A percentile compares a stretch with the other conserved stretches of the same genome.
phyloP scores from a whole-genome alignment of 2,888 invertebrate genomes.

The Homarus gammarus region DNA sequence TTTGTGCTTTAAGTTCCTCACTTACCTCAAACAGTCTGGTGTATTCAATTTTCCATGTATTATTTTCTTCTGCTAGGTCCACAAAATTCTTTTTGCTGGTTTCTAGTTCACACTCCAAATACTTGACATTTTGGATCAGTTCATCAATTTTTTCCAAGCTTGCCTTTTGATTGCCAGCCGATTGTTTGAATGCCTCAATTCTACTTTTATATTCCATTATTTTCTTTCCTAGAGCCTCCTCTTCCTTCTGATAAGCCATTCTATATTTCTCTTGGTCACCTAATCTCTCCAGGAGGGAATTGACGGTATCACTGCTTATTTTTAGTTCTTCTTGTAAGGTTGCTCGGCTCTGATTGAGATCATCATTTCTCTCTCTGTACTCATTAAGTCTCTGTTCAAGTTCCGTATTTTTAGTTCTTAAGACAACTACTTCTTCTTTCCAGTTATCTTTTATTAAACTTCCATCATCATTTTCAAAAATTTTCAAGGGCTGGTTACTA shows the following conservation, averaged over 20 bases:
- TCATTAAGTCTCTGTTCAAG: background rate
- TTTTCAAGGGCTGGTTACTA: background rate
- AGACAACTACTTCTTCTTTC: background rate
- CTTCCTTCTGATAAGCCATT: constrained; percentile 25
- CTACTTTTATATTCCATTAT: constrained; percentile 1
- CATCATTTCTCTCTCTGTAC: background rate
- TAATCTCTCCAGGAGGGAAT: constrained; percentile 8
- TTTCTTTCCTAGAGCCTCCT: constrained; percentile 8
- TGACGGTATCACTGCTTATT: background rate
- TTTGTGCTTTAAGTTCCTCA: constrained; percentile 13
- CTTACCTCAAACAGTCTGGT: constrained; percentile 13
- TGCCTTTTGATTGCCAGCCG: background rate
- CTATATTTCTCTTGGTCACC: constrained; percentile 36
- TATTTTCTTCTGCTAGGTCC: constrained; percentile 15
- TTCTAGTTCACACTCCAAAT: constrained; percentile 23
- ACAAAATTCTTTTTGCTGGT: constrained; percentile 4
- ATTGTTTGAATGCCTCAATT: background rate
- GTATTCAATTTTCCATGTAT: constrained; percentile 31
- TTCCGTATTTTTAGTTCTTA: background rate
- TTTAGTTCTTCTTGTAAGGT: constrained; percentile 41
- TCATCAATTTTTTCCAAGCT: constrained; percentile 16
- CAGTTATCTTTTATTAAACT: background rate
- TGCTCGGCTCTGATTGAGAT: background rate
- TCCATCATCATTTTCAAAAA: background rate
- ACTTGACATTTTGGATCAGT: constrained; percentile 6